Evolutionary conservation across 2,797 vertebrate genomes (phyloP).

Genomic region (Sebastes itinus): DNA sequence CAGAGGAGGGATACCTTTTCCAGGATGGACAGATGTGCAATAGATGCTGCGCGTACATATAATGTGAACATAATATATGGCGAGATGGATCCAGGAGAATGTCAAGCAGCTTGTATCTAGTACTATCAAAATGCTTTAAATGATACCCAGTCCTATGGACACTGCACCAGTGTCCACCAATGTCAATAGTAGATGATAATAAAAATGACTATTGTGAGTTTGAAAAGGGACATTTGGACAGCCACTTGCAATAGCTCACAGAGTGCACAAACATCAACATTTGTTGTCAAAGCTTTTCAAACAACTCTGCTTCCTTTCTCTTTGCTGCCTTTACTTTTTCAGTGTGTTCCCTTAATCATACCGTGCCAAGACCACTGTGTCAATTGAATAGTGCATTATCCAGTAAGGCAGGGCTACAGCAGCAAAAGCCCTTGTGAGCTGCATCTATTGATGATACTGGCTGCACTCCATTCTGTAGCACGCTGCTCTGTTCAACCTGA

Average conservation of each 20-base stretch:
- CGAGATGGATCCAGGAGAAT: too few relatives aligned
- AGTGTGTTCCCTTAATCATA: constrained; percentile 2
- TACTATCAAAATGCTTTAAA: background rate
- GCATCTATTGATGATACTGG: constrained; percentile 42
- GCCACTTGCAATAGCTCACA: background rate
- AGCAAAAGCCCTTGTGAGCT: constrained; percentile 36
- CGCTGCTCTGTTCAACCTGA: background rate
- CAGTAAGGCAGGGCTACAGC: background rate
- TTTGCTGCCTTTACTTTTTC: background rate
- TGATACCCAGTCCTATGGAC: too few relatives aligned
- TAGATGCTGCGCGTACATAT: too few relatives aligned
- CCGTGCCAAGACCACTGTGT: constrained; percentile 9
- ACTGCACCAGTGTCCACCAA: background rate
- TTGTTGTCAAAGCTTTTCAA: background rate
- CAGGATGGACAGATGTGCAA: too few relatives aligned
- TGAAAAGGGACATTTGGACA: background rate
- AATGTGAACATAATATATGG: too few relatives aligned
- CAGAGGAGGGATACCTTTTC: too few relatives aligned
- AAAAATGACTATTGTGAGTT: background rate
- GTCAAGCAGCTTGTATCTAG: background rate
- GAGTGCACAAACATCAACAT: background rate
- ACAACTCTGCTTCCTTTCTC: background rate
- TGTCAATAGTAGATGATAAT: background rate
- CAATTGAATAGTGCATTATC: constrained; percentile 25
- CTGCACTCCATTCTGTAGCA: constrained; percentile 25